Conservation (phyloP, 2,888 invertebrate species). For the Pelosia muscerda region DNA sequence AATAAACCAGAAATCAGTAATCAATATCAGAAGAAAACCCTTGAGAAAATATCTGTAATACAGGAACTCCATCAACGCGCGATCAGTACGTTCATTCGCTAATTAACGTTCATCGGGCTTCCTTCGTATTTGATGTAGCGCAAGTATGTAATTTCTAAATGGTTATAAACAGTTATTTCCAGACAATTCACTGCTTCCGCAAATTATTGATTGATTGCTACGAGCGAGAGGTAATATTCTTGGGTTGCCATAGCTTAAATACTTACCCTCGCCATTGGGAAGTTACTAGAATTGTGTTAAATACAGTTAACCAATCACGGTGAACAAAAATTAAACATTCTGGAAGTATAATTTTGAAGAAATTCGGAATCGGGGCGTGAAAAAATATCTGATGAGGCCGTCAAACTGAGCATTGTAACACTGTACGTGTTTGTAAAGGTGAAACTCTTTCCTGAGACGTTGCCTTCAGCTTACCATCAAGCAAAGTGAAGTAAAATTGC, state of each 20-base stretch:
- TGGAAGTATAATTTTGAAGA: not conserved
- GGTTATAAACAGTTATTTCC: conserved; percentile 51
- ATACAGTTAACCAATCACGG: not conserved
- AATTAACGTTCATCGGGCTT: conserved; percentile 38
- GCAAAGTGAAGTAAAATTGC: too few species aligned
- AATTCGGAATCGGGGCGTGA: too few species aligned
- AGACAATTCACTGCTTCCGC: conserved; percentile 48
- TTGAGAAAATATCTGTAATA: conserved; percentile 7
- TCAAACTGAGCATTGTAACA: too few species aligned
- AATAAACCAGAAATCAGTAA: too few species aligned
- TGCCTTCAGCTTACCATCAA: too few species aligned
- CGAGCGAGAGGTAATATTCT: conserved; percentile 30
- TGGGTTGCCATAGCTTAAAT: conserved; percentile 24
- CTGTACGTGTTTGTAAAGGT: too few species aligned
- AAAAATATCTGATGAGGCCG: too few species aligned
- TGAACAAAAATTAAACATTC: not conserved
- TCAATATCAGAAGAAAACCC: conserved; percentile 1
- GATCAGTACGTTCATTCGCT: conserved; percentile 18
- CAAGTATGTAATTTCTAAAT: conserved; percentile 51
- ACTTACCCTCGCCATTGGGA: conserved; percentile 11
- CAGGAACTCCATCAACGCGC: conserved; percentile 19
- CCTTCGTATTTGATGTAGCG: conserved; percentile 47
- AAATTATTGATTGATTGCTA: conserved; percentile 54
- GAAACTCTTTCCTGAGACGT: too few species aligned
- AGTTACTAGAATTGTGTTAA: not conserved